Base-by-base conservation (phyloP, 2,113 vertebrate species). In the Seriola aureovittata region DNA sequence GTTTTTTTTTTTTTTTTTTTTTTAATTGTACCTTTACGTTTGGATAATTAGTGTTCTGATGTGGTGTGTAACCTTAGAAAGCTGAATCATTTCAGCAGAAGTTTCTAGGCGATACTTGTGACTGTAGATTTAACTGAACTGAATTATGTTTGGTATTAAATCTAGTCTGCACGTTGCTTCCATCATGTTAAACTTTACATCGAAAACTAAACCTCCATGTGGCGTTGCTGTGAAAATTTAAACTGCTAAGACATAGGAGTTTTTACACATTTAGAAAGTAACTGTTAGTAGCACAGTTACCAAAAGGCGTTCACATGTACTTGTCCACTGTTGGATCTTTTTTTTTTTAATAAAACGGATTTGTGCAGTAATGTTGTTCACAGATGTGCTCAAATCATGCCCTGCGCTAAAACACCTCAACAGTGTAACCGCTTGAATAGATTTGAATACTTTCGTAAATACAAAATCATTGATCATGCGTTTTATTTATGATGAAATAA, bases 11-110 rank as follows among this genome's bases (percentile, higher is more conserved):
- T 60, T 52, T 65, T 78, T 69, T 85, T 89, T 75, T 86, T 48
- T 74, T 86, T 81, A 11, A 72, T 32, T 80, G 65, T 80, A 75
- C 52, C 54, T 77, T 85, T 81, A 75, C 70, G 75, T 86, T 82
- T 60, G 36, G 81, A 73, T 63, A 70, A 78, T 52, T 85, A 76
- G 84, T 88, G 52, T 87, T 67, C 40, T 91, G 70, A 71, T 92
- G 71, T 71, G 91, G 88, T 92, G 55, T 93, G 84, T 91, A 78
- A 81, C 70, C 16, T 42, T 90, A 79, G 84, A 54, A 68, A 84
- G 64, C 79, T 83, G 78, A 84, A 60, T 42, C 13, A 25, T n/a
- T 73, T 88, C 65, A 88, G 75, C 76, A 66, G 19, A 52, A 71
- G 54, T 78, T 79, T 69, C 34, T 73, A 84, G 81, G 74, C 92